A percentile compares a stretch with the other conserved stretches of the same genome.
phyloP scores from a whole-genome alignment of 2,888 invertebrate species.

The Pandemis cinnamomeana region DNA sequence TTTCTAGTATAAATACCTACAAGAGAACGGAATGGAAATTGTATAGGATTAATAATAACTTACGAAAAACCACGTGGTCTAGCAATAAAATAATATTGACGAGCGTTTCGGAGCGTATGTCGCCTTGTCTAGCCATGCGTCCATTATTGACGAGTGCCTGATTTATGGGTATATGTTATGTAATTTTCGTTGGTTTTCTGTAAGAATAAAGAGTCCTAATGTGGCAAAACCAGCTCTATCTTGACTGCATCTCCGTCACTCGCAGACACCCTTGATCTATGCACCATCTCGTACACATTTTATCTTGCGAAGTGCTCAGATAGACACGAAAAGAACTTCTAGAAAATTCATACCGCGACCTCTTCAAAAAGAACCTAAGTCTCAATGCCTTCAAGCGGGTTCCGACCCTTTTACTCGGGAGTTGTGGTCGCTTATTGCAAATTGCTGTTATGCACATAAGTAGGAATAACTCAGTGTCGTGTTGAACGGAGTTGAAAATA shows the following conservation, averaged over 20 bases:
- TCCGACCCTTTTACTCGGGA: neutral
- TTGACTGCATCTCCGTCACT: slow-evolving; percentile 65
- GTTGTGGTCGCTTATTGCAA: slow-evolving; percentile 47
- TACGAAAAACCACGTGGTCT: too few relatives aligned
- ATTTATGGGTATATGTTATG: too few relatives aligned
- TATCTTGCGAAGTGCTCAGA: slow-evolving; percentile 83
- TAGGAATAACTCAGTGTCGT: slow-evolving; percentile 57
- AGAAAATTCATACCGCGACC: slow-evolving; percentile 75
- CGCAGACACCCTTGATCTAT: slow-evolving; percentile 74
- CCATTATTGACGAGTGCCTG: too few relatives aligned
- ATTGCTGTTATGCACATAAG: slow-evolving; percentile 44
- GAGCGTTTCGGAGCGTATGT: too few relatives aligned
- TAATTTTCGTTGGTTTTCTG: neutral
- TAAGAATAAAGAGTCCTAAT: neutral
- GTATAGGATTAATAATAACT: too few relatives aligned
- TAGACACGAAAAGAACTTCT: slow-evolving; percentile 80
- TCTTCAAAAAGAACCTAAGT: slow-evolving; percentile 50
- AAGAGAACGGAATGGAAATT: too few relatives aligned
- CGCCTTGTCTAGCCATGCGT: too few relatives aligned
- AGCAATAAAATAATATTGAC: too few relatives aligned
- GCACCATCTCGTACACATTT: slow-evolving; percentile 77
- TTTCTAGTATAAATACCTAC: too few relatives aligned
- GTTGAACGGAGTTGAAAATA: slow-evolving; percentile 72
- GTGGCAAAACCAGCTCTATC: slow-evolving; percentile 59
- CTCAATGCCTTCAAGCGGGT: slow-evolving; percentile 21